Evolutionary conservation across 2,797 vertebrate species (phyloP), one percentile per base, ranked within the genome.

Genomic region (Clarias fuscus): DNA sequence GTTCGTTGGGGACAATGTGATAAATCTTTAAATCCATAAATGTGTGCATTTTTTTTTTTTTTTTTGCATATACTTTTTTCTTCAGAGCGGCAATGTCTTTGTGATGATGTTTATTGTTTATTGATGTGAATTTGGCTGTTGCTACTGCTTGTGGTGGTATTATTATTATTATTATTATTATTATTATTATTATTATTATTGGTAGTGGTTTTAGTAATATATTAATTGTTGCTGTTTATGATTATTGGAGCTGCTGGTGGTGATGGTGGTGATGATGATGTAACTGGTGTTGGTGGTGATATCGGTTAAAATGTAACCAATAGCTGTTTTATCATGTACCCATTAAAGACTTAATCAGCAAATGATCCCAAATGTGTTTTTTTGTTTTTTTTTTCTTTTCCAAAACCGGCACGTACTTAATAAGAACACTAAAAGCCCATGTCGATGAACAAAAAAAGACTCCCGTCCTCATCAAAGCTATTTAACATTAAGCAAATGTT

Each of bases 401-500:
- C 53, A 56, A 58, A 58, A 33, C 37, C 37, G 27, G 27, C 27
- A 33, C 0, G 30, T 61, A 61, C 65, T 80, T 80, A 64, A 65
- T 80, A 27, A 27, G 37, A 48, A 43, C 37, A 40, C 24, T 48
- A 43, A 81, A 81, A 65, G 78, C 33, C 22, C 13, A 65, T 43
- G 24, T 43, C 14, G 7, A 20, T n/a, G 62, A 81, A 65, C 33
- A 43, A 43, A n/a, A 64, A 80, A 84, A 83, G 84, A 65, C 1
- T 3, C n/a, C 71, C 8, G 53, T 85, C 62, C 65, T 80, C 56
- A 56, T 58, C 64, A 78, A 71, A 87, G 65, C 82, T 77, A 71
- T 68, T 79, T 82, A 83, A 84, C 67, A 77, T 85, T 85, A 86
- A 59, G 48, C 56, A 65, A 81, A 75, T 48, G 86, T 87, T 87